Evolutionary conservation across 2,797 vertebrate species (phyloP), one percentile per base, ranked within the genome.

Genomic region (Pseudochaenichthys georgianus): DNA sequence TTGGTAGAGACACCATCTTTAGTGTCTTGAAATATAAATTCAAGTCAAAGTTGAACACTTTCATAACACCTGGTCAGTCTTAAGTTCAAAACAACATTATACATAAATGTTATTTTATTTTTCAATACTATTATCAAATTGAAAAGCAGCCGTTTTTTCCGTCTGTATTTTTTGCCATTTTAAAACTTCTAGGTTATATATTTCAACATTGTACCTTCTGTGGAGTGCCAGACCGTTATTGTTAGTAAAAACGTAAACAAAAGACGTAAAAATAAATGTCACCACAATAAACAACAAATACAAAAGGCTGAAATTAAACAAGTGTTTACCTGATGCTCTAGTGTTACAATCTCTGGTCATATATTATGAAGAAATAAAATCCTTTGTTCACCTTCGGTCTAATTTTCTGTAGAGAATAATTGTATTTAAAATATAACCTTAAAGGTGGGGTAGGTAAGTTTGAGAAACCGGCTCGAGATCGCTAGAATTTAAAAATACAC

Each of bases 211-310:
- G 43, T 13, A 48, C 19, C 21, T 72, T 77, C 8, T 60, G 87
- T 90, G 90, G 88, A 91, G 88, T 48, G 42, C 80, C 81, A 84
- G 86, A 92, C 89, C 83, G 67, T 84, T 7, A 50, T 57, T 55
- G 92, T 94, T 92, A 94, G 93, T 92, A 91, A 65, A 74, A 93
- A 92, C 78, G 73, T 13, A 85, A 89, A 84, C 2, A 61, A 51
- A 78, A 51, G 45, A 64, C 0, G 0, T 23, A 5, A 72, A 83
- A 84, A 70, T 0, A 81, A 91, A 87, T 0, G 12, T 73, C 12
- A 73, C 75, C 50, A 80, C 62, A 64, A 47, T 52, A 34, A 34
- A 81, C n/a, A 68, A 79, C 52, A 82, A 23, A 75, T 13, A 84
- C 11, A 83, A 75, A 79, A 82, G 64, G 43, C 19, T 75, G 13